Conservation (phyloP, 1,140 invertebrate genomes). For the Dryas iulia region DNA sequence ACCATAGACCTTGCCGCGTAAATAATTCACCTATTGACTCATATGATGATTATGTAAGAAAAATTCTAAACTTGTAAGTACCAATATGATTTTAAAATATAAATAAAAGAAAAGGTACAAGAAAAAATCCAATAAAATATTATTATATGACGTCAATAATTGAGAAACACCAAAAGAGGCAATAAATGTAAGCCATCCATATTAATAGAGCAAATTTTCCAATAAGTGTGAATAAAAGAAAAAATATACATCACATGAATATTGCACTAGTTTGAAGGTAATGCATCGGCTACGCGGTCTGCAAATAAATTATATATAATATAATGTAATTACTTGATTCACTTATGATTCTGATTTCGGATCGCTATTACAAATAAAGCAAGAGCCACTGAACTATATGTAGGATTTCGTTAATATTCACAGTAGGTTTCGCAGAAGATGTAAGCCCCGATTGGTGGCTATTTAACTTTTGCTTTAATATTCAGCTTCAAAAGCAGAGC, state of each 20-base stretch:
- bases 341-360: constrained; percentile 26
- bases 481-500: constrained; percentile 7
- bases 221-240: constrained; percentile 2
- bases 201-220: constrained; percentile 26
- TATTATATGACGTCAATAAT: not conserved
- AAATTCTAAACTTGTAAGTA: too few relatives aligned
- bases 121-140: not conserved
- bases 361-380: constrained; percentile 29
- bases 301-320: constrained; percentile 11
- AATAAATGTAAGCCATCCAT: constrained; percentile 23
- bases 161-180: not conserved
- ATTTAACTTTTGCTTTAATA: constrained; percentile 22
- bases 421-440: constrained; percentile 14
- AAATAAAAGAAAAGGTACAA: too few relatives aligned
- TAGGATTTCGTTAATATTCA: constrained; percentile 45
- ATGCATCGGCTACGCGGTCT: constrained; percentile 15
- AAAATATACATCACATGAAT: constrained; percentile 2
- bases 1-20: too few relatives aligned
- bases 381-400: constrained; percentile 39
- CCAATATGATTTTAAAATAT: too few relatives aligned
- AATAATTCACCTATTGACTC: too few relatives aligned
- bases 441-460: constrained; percentile 10
- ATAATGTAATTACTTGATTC: constrained; percentile 29
- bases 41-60: too few relatives aligned
- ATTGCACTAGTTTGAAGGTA: not conserved